Evolutionary conservation across 2,113 vertebrate genomes (phyloP).

Genomic region (Columba janthina): DNA sequence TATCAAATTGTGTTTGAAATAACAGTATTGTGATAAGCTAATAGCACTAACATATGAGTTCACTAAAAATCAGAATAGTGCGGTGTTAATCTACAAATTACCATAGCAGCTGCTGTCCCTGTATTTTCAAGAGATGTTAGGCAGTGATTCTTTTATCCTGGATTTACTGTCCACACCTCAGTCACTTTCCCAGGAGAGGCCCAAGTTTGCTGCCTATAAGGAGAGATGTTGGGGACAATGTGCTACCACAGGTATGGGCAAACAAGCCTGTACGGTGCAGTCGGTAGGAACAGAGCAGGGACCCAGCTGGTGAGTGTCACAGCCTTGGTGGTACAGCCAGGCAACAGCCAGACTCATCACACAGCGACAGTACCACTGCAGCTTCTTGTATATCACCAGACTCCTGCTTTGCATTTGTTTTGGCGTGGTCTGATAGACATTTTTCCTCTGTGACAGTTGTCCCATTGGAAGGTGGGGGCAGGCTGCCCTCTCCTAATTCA

Average conservation of each 20-base stretch:
- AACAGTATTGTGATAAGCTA: not conserved
- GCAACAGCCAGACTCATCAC: not conserved
- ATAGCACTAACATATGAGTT: not conserved
- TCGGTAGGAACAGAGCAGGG: rapidly evolving
- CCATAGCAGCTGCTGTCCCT: not conserved
- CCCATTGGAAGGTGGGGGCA: not conserved
- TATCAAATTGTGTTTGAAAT: not conserved
- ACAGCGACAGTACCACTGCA: not conserved
- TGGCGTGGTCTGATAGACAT: rapidly evolving
- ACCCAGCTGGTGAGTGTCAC: rapidly evolving
- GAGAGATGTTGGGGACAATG: not conserved
- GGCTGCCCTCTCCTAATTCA: not conserved
- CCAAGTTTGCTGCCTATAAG: not conserved
- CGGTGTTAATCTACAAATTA: not conserved
- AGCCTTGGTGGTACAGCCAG: not conserved
- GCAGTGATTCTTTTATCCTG: not conserved
- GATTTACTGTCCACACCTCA: not conserved
- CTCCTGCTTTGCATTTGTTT: not conserved
- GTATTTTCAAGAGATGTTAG: not conserved
- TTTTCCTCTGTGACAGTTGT: not conserved
- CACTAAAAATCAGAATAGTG: not conserved
- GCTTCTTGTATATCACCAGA: not conserved
- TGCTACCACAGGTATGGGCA: not conserved
- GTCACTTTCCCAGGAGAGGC: not conserved
- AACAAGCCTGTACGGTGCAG: not conserved